Evolutionary conservation across 2,888 invertebrate genomes (phyloP), one percentile per base, ranked within the genome.

Genomic region (Chloromyia formosa): DNA sequence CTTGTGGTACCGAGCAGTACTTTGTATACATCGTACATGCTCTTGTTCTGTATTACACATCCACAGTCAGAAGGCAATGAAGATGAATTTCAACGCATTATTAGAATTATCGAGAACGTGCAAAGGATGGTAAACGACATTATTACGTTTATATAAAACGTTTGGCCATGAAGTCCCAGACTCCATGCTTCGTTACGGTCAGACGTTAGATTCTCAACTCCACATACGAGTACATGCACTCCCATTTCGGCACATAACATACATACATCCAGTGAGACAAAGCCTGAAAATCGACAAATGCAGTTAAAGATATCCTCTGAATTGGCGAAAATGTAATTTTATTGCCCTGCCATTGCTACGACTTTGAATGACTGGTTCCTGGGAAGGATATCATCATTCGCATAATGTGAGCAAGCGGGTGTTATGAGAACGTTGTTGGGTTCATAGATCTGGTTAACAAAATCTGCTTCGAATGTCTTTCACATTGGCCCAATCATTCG

Each of bases 71-170:
- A 35, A 20, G 22, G 73, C 73, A 73, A 73, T 73, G 61, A 73
- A 73, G 73, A 73, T 73, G 73, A 73, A 73, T 73, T 73, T 42
- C 61, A 27, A 49, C 61, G 62, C 62, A 61, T 73, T 73, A 73
- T 73, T 60, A 53, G 73, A 73, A 73, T 73, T 61, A 73, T 60
- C 49, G 61, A n/a, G 61, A 61, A 73, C 73, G 73, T 73, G 73
- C 73, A 73, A 40, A 27, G 73, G 35, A 18, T 73, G 40, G 73
- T 49, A 73, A 73, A 61, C 45, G 61, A 16, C 22, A 58, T 45
- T 23, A 73, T 72, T 72, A 27, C 27, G 27, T 35, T 62, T 18
- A 49, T 49, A 66, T 66, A 16, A n/a, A 49, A 45, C 45, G 22
- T 49, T 45, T 45, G 35, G 5, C 12, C 45, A 66, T 22, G 66